A percentile compares a stretch with the other conserved stretches of the same genome.
Conservation (phyloP, 2,888 invertebrate species). For the Oligia fasciuncula region DNA sequence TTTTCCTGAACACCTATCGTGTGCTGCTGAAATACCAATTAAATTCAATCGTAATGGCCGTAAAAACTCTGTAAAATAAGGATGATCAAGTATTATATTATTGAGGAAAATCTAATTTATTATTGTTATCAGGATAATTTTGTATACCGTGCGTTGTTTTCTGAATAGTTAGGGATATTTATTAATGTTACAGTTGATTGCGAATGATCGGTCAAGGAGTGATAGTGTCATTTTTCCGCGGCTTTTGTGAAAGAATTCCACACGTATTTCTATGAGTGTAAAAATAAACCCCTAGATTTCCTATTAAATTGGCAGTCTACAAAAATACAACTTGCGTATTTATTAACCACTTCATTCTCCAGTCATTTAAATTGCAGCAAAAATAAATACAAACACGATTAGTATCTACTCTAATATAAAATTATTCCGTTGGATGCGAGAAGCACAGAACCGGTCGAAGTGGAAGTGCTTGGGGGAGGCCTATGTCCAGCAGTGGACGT, state of each 20-base stretch:
- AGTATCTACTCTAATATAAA: too few species aligned
- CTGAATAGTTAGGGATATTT: neutral
- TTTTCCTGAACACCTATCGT: neutral
- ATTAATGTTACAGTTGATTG: neutral
- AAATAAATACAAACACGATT: too few species aligned
- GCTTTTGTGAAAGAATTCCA: neutral
- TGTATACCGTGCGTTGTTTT: neutral
- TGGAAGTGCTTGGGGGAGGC: too few species aligned
- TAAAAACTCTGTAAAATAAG: neutral
- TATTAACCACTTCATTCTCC: neutral
- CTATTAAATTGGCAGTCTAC: neutral
- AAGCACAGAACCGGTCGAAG: too few species aligned
- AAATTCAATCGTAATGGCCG: neutral
- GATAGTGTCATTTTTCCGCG: neutral
- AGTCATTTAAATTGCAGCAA: neutral
- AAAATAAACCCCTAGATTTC: neutral
- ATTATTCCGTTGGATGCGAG: too few species aligned
- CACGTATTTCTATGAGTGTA: neutral
- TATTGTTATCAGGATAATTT: conserved; percentile 10
- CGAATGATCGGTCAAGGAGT: neutral
- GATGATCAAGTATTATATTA: conserved; percentile 6
- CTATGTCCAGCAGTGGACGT: too few species aligned
- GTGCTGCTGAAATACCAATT: conserved; percentile 7
- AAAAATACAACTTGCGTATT: neutral
- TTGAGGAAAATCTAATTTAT: conserved; percentile 14